These are phyloP conservation scores for Porites lutea DNA, from an alignment of 64 coral and sea anemone genomes.

Conservation along the genomic window DNA sequence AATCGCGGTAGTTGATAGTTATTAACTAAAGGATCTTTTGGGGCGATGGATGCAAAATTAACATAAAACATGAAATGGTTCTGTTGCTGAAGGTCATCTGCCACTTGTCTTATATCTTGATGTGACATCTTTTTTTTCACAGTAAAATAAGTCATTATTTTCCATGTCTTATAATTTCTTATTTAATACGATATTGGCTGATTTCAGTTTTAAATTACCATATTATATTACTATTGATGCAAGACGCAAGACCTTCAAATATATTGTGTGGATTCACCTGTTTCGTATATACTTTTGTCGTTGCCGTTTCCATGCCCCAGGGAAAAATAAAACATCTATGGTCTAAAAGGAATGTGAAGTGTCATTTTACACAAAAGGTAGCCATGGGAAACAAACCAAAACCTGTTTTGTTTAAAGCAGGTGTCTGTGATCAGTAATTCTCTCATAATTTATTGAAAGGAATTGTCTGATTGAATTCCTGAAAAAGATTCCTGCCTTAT, in stretches of 20 bases:
- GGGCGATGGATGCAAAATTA: not conserved
- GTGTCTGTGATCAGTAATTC: conserved; percentile 1
- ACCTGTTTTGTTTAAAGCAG: not conserved
- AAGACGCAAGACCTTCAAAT: not conserved
- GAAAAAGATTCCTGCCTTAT: not conserved
- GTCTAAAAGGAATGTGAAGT: too few species aligned
- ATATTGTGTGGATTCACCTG: not conserved
- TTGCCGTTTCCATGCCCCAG: too few species aligned
- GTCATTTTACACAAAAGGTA: too few species aligned
- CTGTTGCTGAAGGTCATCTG: not conserved
- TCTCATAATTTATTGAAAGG: conserved; percentile 19
- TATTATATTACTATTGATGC: not conserved
- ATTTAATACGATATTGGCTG: not conserved
- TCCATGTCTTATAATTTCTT: not conserved
- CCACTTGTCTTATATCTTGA: not conserved
- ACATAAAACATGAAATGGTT: not conserved
- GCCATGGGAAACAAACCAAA: not conserved
- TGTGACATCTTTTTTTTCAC: not conserved
- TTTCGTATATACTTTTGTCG: too few species aligned
- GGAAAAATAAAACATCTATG: too few species aligned
- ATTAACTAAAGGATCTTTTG: too few species aligned
- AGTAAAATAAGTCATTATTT: not conserved
- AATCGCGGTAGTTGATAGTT: too few species aligned
- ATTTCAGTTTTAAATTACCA: not conserved
- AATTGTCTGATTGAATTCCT: conserved; percentile 28